Evolutionary conservation across 2,113 vertebrate genomes (phyloP), one percentile per base, ranked within the genome.

Genomic region (Lasiurus borealis): DNA sequence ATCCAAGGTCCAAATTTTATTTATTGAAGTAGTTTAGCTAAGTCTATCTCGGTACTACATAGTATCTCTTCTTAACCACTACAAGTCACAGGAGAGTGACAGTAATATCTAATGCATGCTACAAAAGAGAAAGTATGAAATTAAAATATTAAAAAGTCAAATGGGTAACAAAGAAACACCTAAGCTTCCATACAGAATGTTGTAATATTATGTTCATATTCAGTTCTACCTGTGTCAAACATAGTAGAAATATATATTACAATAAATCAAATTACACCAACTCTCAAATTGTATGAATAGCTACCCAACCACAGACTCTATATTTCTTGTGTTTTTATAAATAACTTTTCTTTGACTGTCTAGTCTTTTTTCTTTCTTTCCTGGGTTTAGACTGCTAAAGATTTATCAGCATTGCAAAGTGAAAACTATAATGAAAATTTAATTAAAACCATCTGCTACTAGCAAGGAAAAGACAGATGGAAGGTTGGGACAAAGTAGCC

Each of bases 371-470:
- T 54, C 69, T 76, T 27, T 15, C 72, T 40, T 59, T 57, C n/a
- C 29, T 69, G n/a, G 71, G 19, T 92, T 86, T 68, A 77, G 34
- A 68, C 25, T 86, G 34, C 36, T 54, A 85, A 34, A 86, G 85
- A 92, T 95, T 87, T 82, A 86, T 86, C 89, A 92, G 68, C 80
- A 92, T 82, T 77, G 23, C 36, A 90, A 90, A 92, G 46, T 90
- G 46, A 48, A 82, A 82, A 86, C n/a, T 90, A 29, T 89, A 95
- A 68, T 59, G 69, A 90, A 92, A 95, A 46, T 90, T 85, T 73
- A 92, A 96, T 94, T 92, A 90, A 95, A 92, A 72, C 81, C 81
- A 92, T 92, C 94, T 94, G 81, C 77, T 90, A 83, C 25, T 66
- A 90, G 16, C n/a, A 78, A 78, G 25, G 25, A 86, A 77, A 81